Evolutionary conservation across 2,113 vertebrate genomes (phyloP).

Genomic region (Castor canadensis): DNA sequence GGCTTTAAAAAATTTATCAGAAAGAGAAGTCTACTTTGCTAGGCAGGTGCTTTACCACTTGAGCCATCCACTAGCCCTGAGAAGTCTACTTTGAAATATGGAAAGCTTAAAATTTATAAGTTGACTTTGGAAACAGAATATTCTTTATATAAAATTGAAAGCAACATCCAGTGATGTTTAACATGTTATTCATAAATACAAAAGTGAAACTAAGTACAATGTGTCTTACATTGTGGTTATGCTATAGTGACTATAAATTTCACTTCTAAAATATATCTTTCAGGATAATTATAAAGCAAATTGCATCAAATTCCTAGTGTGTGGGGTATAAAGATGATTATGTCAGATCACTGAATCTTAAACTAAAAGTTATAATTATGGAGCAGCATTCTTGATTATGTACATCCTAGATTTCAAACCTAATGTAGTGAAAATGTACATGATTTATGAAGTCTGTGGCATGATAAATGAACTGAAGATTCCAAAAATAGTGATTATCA

Average conservation of each 20-base stretch:
- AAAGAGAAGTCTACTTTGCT: background rate
- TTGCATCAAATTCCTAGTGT: background rate
- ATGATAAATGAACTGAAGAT: conserved; percentile 6
- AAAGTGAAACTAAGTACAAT: background rate
- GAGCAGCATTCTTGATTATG: conserved; percentile 17
- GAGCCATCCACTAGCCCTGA: no score
- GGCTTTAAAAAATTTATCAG: background rate
- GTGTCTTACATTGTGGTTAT: background rate
- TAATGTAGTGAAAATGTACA: background rate
- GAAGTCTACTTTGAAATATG: background rate
- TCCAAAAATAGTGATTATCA: background rate
- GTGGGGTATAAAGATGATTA: background rate
- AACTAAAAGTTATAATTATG: conserved; percentile 17
- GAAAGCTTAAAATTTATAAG: background rate
- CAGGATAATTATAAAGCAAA: background rate
- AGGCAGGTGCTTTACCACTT: no score
- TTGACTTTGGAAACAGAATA: background rate
- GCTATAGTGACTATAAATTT: background rate
- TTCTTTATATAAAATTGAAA: background rate
- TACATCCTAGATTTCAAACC: background rate
- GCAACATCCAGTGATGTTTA: background rate
- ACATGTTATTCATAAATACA: background rate
- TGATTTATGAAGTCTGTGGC: background rate
- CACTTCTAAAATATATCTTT: background rate
- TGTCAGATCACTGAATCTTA: background rate